Conservation (phyloP, 1,140 invertebrate genomes). For the Myzus persicae region DNA sequence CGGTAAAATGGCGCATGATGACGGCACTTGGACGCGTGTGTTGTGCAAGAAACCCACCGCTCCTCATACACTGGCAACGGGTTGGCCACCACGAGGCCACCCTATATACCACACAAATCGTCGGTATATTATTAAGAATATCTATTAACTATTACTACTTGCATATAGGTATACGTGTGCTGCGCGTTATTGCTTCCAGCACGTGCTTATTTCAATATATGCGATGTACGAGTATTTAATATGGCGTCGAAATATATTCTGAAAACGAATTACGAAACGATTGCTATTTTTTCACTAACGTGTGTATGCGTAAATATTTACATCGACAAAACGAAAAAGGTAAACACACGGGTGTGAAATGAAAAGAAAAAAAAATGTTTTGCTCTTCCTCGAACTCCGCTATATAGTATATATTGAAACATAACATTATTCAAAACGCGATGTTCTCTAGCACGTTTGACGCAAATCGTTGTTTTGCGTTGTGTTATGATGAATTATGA, state of each 20-base stretch:
- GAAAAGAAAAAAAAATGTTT: background rate
- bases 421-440: background rate
- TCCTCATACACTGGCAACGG: no score
- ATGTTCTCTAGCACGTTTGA: background rate
- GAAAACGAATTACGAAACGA: background rate
- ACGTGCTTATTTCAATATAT: background rate
- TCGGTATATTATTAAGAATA: background rate
- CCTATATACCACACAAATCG: background rate
- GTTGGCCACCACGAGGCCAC: no score
- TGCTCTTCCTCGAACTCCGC: background rate
- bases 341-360: background rate
- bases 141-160: background rate
- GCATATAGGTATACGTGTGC: background rate
- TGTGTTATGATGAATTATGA: no score
- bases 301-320: background rate
- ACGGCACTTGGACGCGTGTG: no score
- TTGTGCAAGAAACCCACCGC: no score
- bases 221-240: background rate
- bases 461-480: conserved; percentile 7
- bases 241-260: background rate
- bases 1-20: no score
- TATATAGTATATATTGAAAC: background rate
- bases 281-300: background rate
- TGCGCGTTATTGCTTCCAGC: background rate
- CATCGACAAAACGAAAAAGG: background rate